Conservation (phyloP, 2,888 invertebrate genomes). For the Morpho achilles region DNA sequence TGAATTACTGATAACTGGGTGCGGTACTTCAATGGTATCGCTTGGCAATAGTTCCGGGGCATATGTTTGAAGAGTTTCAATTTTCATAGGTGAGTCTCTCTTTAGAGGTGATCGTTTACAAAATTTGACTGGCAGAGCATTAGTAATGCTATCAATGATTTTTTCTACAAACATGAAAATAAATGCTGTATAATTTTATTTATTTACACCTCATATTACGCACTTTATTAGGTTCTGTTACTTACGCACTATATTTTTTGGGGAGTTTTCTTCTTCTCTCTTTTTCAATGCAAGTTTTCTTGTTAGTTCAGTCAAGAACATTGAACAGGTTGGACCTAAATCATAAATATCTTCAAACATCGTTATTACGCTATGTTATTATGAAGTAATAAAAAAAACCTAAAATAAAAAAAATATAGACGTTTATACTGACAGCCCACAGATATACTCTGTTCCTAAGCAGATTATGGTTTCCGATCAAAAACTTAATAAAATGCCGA, state of each 20-base stretch:
- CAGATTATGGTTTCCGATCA: too few relatives aligned
- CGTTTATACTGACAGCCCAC: neutral
- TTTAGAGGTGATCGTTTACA: slow-evolving; percentile 45
- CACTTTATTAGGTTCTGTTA: slow-evolving; percentile 18
- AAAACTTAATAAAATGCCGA: too few relatives aligned
- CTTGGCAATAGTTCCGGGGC: slow-evolving; percentile 58
- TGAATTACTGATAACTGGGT: slow-evolving; percentile 19
- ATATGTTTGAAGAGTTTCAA: slow-evolving; percentile 49
- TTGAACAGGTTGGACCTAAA: slow-evolving; percentile 63
- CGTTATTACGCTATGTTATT: neutral
- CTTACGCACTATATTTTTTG: slow-evolving; percentile 62
- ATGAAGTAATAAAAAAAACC: neutral
- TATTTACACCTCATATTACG: neutral
- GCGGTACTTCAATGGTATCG: slow-evolving; percentile 40
- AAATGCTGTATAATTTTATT: neutral
- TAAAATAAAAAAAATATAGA: neutral
- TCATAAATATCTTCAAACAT: neutral
- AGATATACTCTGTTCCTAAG: too few relatives aligned
- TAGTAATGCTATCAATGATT: slow-evolving; percentile 59
- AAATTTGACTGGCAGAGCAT: slow-evolving; percentile 57
- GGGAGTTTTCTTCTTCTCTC: slow-evolving; percentile 46
- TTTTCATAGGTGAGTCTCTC: slow-evolving; percentile 48
- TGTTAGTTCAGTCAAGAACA: slow-evolving; percentile 62
- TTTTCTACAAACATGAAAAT: slow-evolving; percentile 41
- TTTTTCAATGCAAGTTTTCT: slow-evolving; percentile 53